Conservation (phyloP, 2,888 invertebrate species). For the Callimorpha dominula region DNA sequence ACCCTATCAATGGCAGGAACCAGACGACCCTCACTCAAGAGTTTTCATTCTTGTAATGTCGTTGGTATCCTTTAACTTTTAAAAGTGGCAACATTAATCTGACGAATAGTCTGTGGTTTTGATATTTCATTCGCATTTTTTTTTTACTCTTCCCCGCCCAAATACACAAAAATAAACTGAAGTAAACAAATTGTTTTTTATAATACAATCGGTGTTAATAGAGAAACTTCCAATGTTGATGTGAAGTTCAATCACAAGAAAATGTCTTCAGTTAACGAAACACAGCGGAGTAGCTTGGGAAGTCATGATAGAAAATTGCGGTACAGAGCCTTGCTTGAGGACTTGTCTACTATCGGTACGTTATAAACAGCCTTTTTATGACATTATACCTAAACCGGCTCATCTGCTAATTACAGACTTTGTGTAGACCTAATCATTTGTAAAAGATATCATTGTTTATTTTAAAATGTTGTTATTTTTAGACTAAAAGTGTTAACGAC, state of each 20-base stretch:
- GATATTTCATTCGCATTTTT: no score
- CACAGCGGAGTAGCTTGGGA: conserved; percentile 54
- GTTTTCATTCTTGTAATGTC: no score
- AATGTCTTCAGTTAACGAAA: conserved; percentile 53
- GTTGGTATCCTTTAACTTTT: no score
- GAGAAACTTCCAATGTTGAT: background rate
- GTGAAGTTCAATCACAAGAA: conserved; percentile 12
- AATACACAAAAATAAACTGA: background rate
- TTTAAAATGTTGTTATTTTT: no score
- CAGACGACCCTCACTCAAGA: no score
- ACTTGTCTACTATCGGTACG: conserved; percentile 67
- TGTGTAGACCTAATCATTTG: no score
- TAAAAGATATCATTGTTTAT: no score
- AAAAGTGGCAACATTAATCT: no score
- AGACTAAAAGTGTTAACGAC: no score
- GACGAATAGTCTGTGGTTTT: no score
- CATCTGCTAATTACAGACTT: background rate
- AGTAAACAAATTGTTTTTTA: background rate
- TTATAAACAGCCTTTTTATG: background rate
- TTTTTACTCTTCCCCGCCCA: background rate
- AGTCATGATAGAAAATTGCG: conserved; percentile 70
- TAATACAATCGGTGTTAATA: background rate
- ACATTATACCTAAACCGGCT: no score
- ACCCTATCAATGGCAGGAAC: no score
- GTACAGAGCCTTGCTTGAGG: conserved; percentile 66